Evolutionary conservation across 2,113 vertebrate species (phyloP).

Genomic region (Prolemur simus): DNA sequence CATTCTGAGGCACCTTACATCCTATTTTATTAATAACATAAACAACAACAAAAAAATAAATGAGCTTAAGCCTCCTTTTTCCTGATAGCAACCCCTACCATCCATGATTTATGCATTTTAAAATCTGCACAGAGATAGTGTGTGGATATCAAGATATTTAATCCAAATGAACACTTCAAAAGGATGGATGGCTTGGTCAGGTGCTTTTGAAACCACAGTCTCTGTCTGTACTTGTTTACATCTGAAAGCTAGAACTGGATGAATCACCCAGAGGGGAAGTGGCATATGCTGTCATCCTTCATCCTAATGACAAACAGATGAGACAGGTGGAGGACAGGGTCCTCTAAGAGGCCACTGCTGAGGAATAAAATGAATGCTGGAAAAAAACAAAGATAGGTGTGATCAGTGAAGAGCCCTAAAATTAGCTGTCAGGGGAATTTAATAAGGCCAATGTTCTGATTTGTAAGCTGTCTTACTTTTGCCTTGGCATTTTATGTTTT

Average conservation of each 20-base stretch:
- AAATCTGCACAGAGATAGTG: not conserved
- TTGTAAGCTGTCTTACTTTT: not conserved
- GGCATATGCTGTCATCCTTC: conserved; percentile 32
- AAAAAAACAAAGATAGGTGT: not conserved
- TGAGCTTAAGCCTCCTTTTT: not conserved
- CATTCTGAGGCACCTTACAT: not conserved
- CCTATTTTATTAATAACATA: not conserved
- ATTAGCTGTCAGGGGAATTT: not conserved
- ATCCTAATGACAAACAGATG: conserved; percentile 45
- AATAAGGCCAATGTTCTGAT: not conserved
- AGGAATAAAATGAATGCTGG: conserved; percentile 13
- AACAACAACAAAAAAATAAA: conserved; percentile 13
- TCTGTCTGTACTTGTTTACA: conserved; percentile 48
- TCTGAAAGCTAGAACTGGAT: conserved; percentile 44
- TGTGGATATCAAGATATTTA: not conserved
- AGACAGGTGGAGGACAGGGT: not conserved
- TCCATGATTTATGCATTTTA: not conserved
- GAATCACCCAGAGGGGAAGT: conserved; percentile 14
- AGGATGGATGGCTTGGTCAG: not conserved
- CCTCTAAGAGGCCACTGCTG: not conserved
- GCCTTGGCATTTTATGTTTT: not conserved
- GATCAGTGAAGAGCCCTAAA: not conserved
- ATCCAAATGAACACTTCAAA: conserved; percentile 52
- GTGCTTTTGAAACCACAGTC: conserved; percentile 11
- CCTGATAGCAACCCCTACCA: not conserved